A percentile compares a stretch with the other conserved stretches of the same genome.
Conservation (phyloP, 2,797 vertebrate genomes). For the Anguilla obscura region DNA sequence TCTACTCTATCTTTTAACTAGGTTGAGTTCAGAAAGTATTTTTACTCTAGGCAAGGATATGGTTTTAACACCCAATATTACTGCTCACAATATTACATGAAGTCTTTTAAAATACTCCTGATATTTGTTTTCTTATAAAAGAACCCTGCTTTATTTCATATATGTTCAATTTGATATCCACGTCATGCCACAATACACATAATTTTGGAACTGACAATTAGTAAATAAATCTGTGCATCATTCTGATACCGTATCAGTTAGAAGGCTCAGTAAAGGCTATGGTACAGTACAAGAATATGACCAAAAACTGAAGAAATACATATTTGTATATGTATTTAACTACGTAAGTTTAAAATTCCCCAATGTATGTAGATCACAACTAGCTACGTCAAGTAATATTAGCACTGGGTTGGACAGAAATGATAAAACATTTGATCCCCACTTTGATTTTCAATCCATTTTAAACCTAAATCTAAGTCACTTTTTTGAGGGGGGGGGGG, state of each 20-base stretch:
- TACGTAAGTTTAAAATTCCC: background rate
- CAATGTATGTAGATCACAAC: background rate
- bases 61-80: conserved; percentile 13
- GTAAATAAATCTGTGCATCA: background rate
- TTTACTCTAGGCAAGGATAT: background rate
- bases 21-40: background rate
- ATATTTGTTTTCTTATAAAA: background rate
- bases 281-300: conserved; percentile 6
- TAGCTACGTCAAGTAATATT: background rate
- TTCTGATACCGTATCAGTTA: conserved; percentile 30
- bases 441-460: background rate
- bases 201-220: conserved; percentile 5
- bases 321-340: background rate
- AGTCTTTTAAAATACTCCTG: background rate
- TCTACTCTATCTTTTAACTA: conserved; percentile 3
- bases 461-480: background rate
- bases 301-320: background rate
- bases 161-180: conserved; percentile 22
- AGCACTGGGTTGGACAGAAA: background rate
- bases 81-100: background rate
- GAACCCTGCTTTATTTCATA: background rate
- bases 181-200: background rate
- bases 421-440: conserved; percentile 18
- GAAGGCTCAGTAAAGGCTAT: conserved; percentile 9
- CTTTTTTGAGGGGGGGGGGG: background rate